phyloP scores from a whole-genome alignment of 2,888 invertebrate species.

The Erynnis tages region DNA sequence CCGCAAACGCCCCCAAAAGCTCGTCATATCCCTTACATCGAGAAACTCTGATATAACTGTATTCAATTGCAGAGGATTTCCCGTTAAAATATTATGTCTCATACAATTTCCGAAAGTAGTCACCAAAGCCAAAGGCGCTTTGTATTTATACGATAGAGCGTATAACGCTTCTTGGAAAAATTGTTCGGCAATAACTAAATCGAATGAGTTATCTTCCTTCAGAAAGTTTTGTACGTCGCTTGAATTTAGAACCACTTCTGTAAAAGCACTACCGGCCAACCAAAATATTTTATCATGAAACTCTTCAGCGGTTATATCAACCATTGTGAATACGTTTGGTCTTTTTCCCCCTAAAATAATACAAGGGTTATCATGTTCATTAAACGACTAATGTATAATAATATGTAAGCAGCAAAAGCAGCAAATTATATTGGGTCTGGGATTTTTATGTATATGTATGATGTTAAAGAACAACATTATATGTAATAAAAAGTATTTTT shows the following conservation, averaged over 20 bases:
- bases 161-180: slow-evolving; percentile 70
- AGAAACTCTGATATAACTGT: slow-evolving; percentile 59
- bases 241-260: slow-evolving; percentile 57
- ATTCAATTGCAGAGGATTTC: slow-evolving; percentile 63
- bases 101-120: slow-evolving; percentile 68
- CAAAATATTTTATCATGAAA: slow-evolving; percentile 57
- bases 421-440: too few relatives aligned
- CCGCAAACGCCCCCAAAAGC: slow-evolving; percentile 69
- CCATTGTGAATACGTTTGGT: slow-evolving; percentile 64
- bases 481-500: too few relatives aligned
- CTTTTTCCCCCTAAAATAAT: slow-evolving; percentile 48
- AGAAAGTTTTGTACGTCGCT: slow-evolving; percentile 52
- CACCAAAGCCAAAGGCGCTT: slow-evolving; percentile 59
- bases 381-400: too few relatives aligned
- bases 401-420: too few relatives aligned
- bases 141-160: slow-evolving; percentile 65
- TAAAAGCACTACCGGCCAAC: slow-evolving; percentile 56
- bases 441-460: too few relatives aligned
- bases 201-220: slow-evolving; percentile 56
- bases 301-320: slow-evolving; percentile 50
- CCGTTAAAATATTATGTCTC: slow-evolving; percentile 57
- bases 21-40: slow-evolving; percentile 69
- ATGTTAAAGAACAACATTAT: too few relatives aligned
- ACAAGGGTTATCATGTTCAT: background rate
- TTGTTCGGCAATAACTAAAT: slow-evolving; percentile 69